phyloP scores from a whole-genome alignment of 2,888 invertebrate species.

The Phania funesta region DNA sequence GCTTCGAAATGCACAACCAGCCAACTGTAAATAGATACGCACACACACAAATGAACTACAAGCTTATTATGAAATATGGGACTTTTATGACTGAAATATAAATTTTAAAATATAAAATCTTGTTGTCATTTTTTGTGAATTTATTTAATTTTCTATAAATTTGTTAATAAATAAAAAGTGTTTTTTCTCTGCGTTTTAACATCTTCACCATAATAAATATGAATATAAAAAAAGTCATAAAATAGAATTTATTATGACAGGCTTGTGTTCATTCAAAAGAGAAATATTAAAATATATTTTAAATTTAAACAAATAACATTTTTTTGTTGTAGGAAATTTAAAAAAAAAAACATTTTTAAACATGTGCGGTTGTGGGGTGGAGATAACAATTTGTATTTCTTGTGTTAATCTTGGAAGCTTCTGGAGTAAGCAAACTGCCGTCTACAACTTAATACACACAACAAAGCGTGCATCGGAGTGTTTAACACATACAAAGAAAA shows the following conservation, averaged over 20 bases:
- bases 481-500: too few relatives aligned
- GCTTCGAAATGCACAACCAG: constrained; percentile 5
- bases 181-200: background rate
- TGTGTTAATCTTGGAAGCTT: background rate
- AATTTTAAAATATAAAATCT: constrained; percentile 45
- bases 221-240: constrained; percentile 55
- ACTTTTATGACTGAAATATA: constrained; percentile 60
- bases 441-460: too few relatives aligned
- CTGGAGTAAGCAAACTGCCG: too few relatives aligned
- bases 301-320: constrained; percentile 57
- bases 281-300: constrained; percentile 29
- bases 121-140: constrained; percentile 49
- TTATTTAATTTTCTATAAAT: constrained; percentile 60
- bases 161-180: constrained; percentile 50
- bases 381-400: background rate
- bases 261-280: constrained; percentile 50
- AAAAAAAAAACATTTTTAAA: constrained; percentile 19
- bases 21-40: constrained; percentile 28
- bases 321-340: constrained; percentile 11
- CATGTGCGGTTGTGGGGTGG: background rate
- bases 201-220: constrained; percentile 44
- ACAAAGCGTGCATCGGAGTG: too few relatives aligned
- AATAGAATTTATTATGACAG: constrained; percentile 67
- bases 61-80: constrained; percentile 61
- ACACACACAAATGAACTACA: background rate